A percentile compares a stretch with the other conserved stretches of the same genome.
These are phyloP conservation scores for Phengaris arion DNA, from an alignment of 2,888 invertebrate genomes.

Conservation along the genomic window DNA sequence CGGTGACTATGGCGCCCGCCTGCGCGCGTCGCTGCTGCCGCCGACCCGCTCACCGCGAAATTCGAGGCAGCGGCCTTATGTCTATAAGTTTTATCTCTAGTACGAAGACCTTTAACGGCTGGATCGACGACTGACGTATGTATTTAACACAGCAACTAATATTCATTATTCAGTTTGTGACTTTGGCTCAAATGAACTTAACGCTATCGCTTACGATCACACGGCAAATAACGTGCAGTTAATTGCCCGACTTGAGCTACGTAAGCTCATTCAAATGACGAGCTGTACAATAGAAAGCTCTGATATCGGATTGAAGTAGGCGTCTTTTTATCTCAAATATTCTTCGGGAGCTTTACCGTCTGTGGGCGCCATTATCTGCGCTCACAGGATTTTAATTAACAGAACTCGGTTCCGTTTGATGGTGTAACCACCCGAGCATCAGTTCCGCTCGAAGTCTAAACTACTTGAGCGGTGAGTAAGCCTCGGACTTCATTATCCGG, in stretches of 20 bases:
- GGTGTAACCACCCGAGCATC: background rate
- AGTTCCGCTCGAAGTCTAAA: background rate
- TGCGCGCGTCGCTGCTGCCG: too few relatives aligned
- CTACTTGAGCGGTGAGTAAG: too few relatives aligned
- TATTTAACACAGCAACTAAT: too few relatives aligned
- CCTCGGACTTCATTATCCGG: too few relatives aligned
- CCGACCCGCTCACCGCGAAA: too few relatives aligned
- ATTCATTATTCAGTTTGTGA: too few relatives aligned
- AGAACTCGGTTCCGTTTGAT: background rate
- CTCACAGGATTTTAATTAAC: background rate
- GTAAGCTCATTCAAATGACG: background rate
- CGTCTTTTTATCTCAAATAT: background rate
- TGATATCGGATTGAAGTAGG: background rate
- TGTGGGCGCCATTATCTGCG: background rate
- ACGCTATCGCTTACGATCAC: background rate
- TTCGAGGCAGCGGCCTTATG: too few relatives aligned
- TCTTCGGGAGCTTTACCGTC: background rate
- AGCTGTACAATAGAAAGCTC: slow-evolving; percentile 3
- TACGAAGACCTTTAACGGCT: too few relatives aligned
- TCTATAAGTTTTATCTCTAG: too few relatives aligned
- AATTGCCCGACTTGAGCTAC: background rate
- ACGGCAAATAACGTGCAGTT: background rate
- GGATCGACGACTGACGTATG: too few relatives aligned
- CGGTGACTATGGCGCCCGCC: too few relatives aligned
- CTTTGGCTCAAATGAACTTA: background rate